Conservation (phyloP, 2,797 vertebrate genomes). For the Rhyacichthys aspro region DNA sequence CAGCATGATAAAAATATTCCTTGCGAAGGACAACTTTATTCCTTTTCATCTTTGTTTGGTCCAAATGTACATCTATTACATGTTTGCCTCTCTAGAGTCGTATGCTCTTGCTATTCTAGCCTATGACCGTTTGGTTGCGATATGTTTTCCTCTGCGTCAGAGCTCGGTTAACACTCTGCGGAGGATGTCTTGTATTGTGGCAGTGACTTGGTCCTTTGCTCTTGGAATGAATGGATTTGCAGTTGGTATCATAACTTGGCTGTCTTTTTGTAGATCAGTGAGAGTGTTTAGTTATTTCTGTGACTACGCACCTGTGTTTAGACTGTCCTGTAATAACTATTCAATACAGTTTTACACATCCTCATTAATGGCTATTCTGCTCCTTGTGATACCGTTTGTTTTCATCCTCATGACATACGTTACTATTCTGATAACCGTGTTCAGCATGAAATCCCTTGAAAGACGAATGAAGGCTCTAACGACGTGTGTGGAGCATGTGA, state of each 20-base stretch:
- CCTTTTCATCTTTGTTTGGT: conserved; percentile 67
- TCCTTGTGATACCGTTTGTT: conserved; percentile 32
- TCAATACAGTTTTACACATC: conserved; percentile 55
- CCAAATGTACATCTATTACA: conserved; percentile 72
- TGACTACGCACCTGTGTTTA: conserved; percentile 73
- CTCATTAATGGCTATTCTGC: neutral
- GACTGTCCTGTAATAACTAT: conserved; percentile 70
- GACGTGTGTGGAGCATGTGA: conserved; percentile 72
- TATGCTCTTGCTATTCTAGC: conserved; percentile 68
- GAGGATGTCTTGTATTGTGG: conserved; percentile 66
- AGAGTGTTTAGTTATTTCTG: conserved; percentile 76
- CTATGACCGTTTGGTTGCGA: conserved; percentile 73
- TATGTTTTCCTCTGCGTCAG: conserved; percentile 75
- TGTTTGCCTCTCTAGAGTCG: conserved; percentile 48
- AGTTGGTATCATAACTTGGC: conserved; percentile 38
- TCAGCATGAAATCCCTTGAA: conserved; percentile 70
- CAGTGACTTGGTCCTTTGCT: conserved; percentile 40
- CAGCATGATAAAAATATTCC: conserved; percentile 69
- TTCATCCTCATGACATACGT: conserved; percentile 67
- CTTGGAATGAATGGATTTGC: rapidly evolving
- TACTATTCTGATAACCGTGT: conserved; percentile 68
- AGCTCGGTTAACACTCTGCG: conserved; percentile 63
- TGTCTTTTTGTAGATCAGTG: conserved; percentile 73
- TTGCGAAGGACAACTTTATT: conserved; percentile 68
- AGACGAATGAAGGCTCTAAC: conserved; percentile 63